These are phyloP conservation scores for Rhynchopsitta pachyrhyncha DNA, from an alignment of 2,113 vertebrate genomes.

Conservation along the genomic window DNA sequence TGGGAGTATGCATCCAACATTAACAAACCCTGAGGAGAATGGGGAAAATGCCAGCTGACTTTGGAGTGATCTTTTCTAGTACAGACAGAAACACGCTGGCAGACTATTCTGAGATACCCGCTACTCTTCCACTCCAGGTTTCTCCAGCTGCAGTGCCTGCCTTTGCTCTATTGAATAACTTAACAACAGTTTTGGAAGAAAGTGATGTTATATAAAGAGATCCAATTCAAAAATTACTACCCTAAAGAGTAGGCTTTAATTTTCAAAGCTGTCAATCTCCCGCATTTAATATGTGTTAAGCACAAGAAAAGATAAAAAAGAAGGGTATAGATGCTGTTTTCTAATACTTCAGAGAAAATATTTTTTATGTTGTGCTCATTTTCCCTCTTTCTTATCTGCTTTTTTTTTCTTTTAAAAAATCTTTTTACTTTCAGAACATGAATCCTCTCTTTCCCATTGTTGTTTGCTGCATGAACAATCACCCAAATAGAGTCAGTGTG, in stretches of 20 bases:
- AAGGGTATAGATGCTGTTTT: neutral
- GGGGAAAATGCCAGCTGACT: neutral
- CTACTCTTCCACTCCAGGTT: neutral
- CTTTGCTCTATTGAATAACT: neutral
- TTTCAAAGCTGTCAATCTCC: constrained; percentile 8
- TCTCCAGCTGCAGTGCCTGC: neutral
- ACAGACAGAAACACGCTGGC: neutral
- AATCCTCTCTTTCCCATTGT: neutral
- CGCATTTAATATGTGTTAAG: neutral
- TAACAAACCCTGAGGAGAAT: neutral
- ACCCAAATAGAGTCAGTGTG: neutral
- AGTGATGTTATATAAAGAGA: neutral
- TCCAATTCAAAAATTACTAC: neutral
- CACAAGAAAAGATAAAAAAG: neutral
- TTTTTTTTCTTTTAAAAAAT: neutral
- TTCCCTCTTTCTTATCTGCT: neutral
- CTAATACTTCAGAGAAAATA: neutral
- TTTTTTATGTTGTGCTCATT: neutral
- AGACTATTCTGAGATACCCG: neutral
- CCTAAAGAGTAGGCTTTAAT: neutral
- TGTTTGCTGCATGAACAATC: neutral
- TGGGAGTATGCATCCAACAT: neutral
- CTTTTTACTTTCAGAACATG: neutral
- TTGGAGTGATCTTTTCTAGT: neutral
- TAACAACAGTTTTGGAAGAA: constrained; percentile 2